phyloP scores from a whole-genome alignment of 35 echinoderm and acorn worm species.

The Lytechinus pictus region DNA sequence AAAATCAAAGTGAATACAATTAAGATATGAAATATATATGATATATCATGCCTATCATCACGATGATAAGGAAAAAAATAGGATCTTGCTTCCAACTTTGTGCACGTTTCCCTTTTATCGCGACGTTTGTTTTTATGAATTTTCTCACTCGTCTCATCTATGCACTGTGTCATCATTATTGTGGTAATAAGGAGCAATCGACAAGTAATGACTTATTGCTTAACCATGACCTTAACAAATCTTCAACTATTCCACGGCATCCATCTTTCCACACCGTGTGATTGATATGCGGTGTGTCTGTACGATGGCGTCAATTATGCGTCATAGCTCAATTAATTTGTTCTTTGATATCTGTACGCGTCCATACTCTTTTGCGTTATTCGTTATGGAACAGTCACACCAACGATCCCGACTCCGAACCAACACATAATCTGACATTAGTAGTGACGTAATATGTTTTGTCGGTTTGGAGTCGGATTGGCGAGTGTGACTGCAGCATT shows the following conservation, averaged over 20 bases:
- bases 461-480: too few relatives aligned
- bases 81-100: not conserved
- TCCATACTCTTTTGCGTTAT: not conserved
- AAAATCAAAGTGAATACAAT: too few relatives aligned
- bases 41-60: not conserved
- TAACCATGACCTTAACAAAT: not conserved
- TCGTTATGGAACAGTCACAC: not conserved
- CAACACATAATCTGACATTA: too few relatives aligned
- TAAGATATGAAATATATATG: too few relatives aligned
- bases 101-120: too few relatives aligned
- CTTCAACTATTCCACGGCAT: not conserved
- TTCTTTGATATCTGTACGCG: not conserved
- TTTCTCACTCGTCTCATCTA: not conserved
- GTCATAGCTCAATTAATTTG: constrained; percentile 5
- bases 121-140: not conserved
- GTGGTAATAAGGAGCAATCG: not conserved
- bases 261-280: not conserved
- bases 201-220: not conserved
- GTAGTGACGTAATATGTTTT: too few relatives aligned
- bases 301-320: not conserved
- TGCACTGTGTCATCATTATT: not conserved
- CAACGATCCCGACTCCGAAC: too few relatives aligned
- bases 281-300: not conserved
- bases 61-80: not conserved
- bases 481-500: too few relatives aligned